These are phyloP conservation scores for Hoplostethus mediterraneus DNA, from an alignment of 2,797 vertebrate species.

Conservation along the genomic window DNA sequence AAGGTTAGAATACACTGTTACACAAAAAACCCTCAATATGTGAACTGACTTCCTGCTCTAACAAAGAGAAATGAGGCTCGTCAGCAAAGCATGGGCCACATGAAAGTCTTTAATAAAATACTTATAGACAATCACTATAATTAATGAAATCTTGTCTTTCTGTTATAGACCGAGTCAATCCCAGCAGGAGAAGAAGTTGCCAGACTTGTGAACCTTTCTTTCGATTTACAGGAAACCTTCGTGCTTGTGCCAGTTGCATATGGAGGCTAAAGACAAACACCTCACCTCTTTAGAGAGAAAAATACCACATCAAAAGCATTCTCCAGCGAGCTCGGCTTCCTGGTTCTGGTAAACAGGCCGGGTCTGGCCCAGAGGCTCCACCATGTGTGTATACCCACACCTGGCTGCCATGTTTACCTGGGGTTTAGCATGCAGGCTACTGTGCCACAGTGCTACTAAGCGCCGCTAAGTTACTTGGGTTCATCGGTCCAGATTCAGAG, in stretches of 20 bases:
- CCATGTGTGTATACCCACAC: conserved; percentile 37
- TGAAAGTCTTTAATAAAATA: too few relatives aligned
- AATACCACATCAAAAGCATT: conserved; percentile 31
- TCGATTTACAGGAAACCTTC: conserved; percentile 39
- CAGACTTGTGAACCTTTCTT: not conserved
- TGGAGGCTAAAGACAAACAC: conserved; percentile 32
- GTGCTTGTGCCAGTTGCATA: conserved; percentile 11
- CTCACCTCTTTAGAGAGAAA: conserved; percentile 4
- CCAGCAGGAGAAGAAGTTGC: not conserved
- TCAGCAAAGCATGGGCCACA: too few relatives aligned
- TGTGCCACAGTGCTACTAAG: not conserved
- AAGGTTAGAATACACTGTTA: too few relatives aligned
- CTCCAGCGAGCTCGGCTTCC: conserved; percentile 25
- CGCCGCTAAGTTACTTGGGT: not conserved
- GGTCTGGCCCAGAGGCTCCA: conserved; percentile 4
- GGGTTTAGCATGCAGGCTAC: not conserved
- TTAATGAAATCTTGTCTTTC: too few relatives aligned
- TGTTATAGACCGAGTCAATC: not conserved
- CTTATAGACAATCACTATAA: too few relatives aligned
- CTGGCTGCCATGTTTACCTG: conserved; percentile 45
- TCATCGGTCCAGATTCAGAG: conserved; percentile 11
- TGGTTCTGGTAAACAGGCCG: conserved; percentile 39
- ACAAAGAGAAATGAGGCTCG: too few relatives aligned
- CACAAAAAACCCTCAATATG: too few relatives aligned
- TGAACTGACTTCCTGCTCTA: too few relatives aligned